Evolutionary conservation across 2,888 invertebrate species (phyloP).

Genomic region (Luffia ferchaultella): DNA sequence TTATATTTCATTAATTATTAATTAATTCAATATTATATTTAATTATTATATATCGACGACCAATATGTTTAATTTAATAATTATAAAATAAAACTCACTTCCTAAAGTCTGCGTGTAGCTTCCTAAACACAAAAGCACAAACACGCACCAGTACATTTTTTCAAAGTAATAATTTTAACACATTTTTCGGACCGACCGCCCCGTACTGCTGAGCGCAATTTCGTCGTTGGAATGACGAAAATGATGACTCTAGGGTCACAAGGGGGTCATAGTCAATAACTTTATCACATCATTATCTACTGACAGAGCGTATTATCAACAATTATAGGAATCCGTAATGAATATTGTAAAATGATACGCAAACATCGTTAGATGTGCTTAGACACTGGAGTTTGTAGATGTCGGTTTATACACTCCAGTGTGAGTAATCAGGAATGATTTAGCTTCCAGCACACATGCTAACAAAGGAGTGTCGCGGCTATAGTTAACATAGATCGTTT

Average conservation of each 20-base stretch:
- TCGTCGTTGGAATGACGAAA: conserved; percentile 39
- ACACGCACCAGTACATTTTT: conserved; percentile 46
- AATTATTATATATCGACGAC: too few species aligned
- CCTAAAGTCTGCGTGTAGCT: conserved; percentile 35
- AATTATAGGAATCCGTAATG: conserved; percentile 25
- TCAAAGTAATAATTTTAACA: conserved; percentile 20
- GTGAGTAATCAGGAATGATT: too few species aligned
- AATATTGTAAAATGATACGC: conserved; percentile 27
- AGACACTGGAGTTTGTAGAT: too few species aligned
- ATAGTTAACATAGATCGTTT: too few species aligned
- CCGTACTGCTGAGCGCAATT: conserved; percentile 20
- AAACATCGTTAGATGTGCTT: conserved; percentile 15
- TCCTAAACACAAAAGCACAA: conserved; percentile 42
- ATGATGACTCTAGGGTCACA: conserved; percentile 36
- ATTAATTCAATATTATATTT: too few species aligned
- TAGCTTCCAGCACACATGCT: too few species aligned
- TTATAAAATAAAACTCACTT: conserved; percentile 34
- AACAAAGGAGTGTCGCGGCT: too few species aligned
- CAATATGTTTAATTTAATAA: too few species aligned
- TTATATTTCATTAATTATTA: too few species aligned
- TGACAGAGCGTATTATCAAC: conserved; percentile 11
- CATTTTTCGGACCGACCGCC: background rate
- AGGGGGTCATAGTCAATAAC: conserved; percentile 47
- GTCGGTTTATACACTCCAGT: too few species aligned
- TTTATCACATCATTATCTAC: conserved; percentile 43